Percentiles rank a stretch among this genome's conserved stretches.
These are phyloP conservation scores for Poeciliopsis retropinna DNA, from an alignment of 2,113 vertebrate genomes.

Conservation along the genomic window DNA sequence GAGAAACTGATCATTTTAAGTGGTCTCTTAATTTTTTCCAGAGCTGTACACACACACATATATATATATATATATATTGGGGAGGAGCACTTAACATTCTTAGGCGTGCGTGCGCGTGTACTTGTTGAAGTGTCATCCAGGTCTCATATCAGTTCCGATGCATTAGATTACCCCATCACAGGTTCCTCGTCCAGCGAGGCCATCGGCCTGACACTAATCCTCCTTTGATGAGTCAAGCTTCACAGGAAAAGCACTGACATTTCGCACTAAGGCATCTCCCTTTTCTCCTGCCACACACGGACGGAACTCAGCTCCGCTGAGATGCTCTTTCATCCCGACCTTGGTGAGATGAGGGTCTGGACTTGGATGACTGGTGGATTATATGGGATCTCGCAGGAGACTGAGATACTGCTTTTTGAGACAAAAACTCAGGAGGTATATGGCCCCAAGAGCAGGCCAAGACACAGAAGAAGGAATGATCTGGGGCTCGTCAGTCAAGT, in stretches of 20 bases:
- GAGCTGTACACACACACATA: no score
- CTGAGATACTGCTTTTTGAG: slow-evolving; percentile 50
- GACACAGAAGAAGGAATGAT: slow-evolving; percentile 1
- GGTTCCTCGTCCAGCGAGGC: slow-evolving; percentile 47
- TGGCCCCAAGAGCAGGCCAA: slow-evolving; percentile 17
- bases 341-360: slow-evolving; percentile 67
- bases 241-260: slow-evolving; percentile 69
- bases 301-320: slow-evolving; percentile 53
- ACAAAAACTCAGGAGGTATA: slow-evolving; percentile 34
- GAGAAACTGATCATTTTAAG: no score
- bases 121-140: slow-evolving; percentile 20
- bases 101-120: slow-evolving; percentile 1
- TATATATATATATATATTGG: neutral
- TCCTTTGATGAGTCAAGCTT: slow-evolving; percentile 61
- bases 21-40: no score
- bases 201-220: slow-evolving; percentile 63
- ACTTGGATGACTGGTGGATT: slow-evolving; percentile 73
- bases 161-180: slow-evolving; percentile 68
- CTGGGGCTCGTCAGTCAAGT: slow-evolving; percentile 18
- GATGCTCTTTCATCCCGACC: slow-evolving; percentile 72
- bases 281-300: slow-evolving; percentile 67
- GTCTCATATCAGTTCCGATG: slow-evolving; percentile 59
- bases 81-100: no score
- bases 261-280: slow-evolving; percentile 64
- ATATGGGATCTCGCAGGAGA: slow-evolving; percentile 62